A percentile compares a stretch with the other conserved stretches of the same genome.
phyloP scores from a whole-genome alignment of 2,797 vertebrate genomes.

The Pangasius djambal region DNA sequence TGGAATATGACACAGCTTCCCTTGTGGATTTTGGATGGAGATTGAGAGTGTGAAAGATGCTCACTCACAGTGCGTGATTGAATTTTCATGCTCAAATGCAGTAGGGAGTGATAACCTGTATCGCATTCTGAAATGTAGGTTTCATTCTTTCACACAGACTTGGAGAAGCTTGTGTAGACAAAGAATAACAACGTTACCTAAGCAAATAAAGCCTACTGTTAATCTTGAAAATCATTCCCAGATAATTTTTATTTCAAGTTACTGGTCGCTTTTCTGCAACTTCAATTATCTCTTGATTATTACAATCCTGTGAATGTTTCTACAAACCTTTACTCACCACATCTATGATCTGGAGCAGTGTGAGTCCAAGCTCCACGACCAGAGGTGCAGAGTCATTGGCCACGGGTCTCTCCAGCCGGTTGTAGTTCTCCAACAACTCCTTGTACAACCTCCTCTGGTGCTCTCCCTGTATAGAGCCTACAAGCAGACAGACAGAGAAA shows the following conservation, averaged over 20 bases:
- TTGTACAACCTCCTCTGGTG: slow-evolving; percentile 86
- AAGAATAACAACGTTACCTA: neutral
- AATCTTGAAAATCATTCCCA: neutral
- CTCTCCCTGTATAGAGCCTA: slow-evolving; percentile 82
- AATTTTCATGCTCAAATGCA: slow-evolving; percentile 36
- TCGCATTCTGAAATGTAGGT: slow-evolving; percentile 16
- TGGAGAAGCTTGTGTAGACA: neutral
- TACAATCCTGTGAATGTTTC: neutral
- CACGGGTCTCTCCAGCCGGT: slow-evolving; percentile 85
- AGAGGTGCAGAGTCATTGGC: slow-evolving; percentile 85
- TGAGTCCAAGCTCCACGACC: slow-evolving; percentile 85
- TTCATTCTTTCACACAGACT: slow-evolving; percentile 6
- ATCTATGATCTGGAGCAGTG: slow-evolving; percentile 90
- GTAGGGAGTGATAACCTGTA: slow-evolving; percentile 19
- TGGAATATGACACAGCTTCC: slow-evolving; percentile 6
- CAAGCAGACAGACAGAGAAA: neutral
- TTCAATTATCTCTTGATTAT: neutral
- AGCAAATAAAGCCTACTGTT: neutral
- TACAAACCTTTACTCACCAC: slow-evolving; percentile 77
- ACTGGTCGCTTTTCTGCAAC: neutral
- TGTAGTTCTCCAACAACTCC: slow-evolving; percentile 84
- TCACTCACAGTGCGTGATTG: slow-evolving; percentile 22
- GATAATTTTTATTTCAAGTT: neutral
- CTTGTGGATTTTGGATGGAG: slow-evolving; percentile 3
- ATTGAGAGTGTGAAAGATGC: neutral